Percentiles rank a stretch among this genome's conserved stretches.
Conservation (phyloP, 2,797 vertebrate genomes). For the Nothura maculosa region DNA sequence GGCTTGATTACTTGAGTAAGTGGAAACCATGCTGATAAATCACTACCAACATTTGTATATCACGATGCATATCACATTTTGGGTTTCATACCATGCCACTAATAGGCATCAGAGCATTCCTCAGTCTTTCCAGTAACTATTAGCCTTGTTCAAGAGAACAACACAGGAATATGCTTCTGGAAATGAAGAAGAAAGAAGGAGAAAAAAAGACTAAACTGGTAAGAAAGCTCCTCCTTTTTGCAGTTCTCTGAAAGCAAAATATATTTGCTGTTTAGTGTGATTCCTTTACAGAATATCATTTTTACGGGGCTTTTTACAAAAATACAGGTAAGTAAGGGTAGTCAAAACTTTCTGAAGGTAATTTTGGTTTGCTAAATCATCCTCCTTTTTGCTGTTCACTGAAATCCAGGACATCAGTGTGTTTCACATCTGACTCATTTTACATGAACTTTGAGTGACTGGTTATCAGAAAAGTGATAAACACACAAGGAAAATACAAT, state of each 20-base stretch:
- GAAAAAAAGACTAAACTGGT: background rate
- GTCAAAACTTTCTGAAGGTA: background rate
- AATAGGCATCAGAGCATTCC: background rate
- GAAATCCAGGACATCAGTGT: background rate
- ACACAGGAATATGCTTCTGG: background rate
- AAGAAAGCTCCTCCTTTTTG: background rate
- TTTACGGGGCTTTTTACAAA: background rate
- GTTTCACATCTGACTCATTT: background rate
- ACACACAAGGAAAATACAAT: background rate
- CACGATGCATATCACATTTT: background rate
- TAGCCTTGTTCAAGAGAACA: background rate
- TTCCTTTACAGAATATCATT: background rate
- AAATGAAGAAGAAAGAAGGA: background rate
- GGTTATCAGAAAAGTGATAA: background rate
- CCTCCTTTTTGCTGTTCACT: background rate
- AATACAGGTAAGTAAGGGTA: background rate
- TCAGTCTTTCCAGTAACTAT: background rate
- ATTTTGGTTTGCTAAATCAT: background rate
- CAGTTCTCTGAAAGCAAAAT: background rate
- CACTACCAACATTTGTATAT: background rate
- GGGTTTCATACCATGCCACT: conserved; percentile 43
- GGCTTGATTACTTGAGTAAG: background rate
- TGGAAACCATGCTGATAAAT: conserved; percentile 10
- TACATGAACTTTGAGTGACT: background rate
- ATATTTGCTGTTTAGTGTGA: background rate